Evolutionary conservation across 1,140 invertebrate species (phyloP).

Genomic region (Zaprionus capensis): DNA sequence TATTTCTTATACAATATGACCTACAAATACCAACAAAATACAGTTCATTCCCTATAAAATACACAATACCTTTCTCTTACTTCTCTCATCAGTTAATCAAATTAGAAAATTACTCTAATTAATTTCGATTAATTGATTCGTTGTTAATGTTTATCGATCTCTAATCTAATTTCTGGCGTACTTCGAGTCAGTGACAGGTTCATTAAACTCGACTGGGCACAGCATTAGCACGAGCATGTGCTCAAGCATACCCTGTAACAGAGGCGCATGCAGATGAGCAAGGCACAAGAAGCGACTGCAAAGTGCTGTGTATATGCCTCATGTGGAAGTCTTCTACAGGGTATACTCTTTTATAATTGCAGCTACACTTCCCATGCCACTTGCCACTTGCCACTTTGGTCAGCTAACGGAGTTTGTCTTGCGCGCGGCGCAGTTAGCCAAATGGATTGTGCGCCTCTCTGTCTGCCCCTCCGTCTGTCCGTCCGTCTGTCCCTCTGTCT

Average conservation of each 20-base stretch:
- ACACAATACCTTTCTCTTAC: too few species aligned
- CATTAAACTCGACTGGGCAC: neutral
- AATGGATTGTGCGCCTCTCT: conserved; percentile 46
- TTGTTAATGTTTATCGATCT: neutral
- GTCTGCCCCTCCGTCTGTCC: conserved; percentile 44
- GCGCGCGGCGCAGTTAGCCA: conserved; percentile 22
- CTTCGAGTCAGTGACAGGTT: neutral
- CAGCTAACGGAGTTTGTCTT: conserved; percentile 1
- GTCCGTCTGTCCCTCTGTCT: conserved; percentile 46
- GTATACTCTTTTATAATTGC: neutral
- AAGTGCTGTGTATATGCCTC: neutral
- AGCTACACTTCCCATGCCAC: neutral
- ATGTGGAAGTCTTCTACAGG: neutral
- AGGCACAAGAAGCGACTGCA: neutral
- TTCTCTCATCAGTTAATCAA: too few species aligned
- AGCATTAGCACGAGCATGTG: neutral
- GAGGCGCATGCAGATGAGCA: neutral
- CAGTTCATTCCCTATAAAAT: too few species aligned
- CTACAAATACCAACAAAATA: too few species aligned
- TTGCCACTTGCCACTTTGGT: neutral
- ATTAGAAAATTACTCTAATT: neutral
- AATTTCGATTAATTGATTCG: neutral
- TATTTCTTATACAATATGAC: too few species aligned
- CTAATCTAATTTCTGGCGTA: neutral
- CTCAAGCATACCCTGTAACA: neutral